Evolutionary conservation across 1,140 invertebrate species (phyloP).

Genomic region (Drosophila ambigua): DNA sequence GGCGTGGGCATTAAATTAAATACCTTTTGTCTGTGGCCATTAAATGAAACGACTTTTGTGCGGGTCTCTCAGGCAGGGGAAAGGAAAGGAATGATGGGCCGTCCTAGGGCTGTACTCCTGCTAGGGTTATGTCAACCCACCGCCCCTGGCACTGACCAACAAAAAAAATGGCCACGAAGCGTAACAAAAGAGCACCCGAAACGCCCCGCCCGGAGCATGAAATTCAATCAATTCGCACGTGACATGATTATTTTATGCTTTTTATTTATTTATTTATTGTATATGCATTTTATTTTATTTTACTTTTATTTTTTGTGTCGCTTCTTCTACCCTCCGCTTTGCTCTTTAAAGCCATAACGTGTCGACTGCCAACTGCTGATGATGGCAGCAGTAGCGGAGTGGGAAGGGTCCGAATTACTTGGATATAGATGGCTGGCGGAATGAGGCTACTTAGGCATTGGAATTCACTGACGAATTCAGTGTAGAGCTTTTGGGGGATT

Average conservation of each 20-base stretch:
- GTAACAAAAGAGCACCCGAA: slow-evolving; percentile 51
- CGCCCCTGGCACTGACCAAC: slow-evolving; percentile 9
- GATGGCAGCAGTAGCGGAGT: slow-evolving; percentile 9
- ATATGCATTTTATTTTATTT: slow-evolving; percentile 68
- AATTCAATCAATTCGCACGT: slow-evolving; percentile 80
- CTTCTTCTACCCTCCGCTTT: slow-evolving; percentile 15
- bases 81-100: too few species aligned
- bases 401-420: not conserved
- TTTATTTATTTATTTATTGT: slow-evolving; percentile 67
- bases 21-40: slow-evolving; percentile 76
- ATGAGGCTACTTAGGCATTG: not conserved
- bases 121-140: slow-evolving; percentile 12
- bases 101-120: not conserved
- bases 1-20: slow-evolving; percentile 73
- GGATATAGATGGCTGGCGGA: not conserved
- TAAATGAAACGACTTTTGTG: slow-evolving; percentile 58
- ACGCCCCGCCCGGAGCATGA: slow-evolving; percentile 37
- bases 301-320: slow-evolving; percentile 21
- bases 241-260: slow-evolving; percentile 79
- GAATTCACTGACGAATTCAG: too few species aligned
- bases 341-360: slow-evolving; percentile 49
- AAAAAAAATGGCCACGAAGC: slow-evolving; percentile 21
- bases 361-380: slow-evolving; percentile 16
- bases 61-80: not conserved
- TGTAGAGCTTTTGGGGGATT: too few species aligned